Percentiles rank a stretch among this genome's conserved stretches.
Conservation (phyloP, 2,113 vertebrate species). For the Aegithalos caudatus region DNA sequence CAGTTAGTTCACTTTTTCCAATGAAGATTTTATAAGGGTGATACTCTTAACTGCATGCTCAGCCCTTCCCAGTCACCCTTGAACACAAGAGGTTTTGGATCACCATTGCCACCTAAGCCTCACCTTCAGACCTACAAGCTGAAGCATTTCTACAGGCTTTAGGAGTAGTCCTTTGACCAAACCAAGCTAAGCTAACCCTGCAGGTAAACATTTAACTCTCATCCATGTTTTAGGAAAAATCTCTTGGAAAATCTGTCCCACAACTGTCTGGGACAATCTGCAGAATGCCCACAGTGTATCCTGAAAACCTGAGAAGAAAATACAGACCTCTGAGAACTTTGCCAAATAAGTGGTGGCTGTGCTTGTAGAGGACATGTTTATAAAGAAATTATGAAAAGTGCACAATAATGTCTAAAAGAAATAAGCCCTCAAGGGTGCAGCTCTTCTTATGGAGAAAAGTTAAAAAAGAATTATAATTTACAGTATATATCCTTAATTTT, state of each 20-base stretch:
- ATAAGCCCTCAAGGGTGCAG: background rate
- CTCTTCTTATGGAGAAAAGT: background rate
- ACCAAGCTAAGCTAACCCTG: background rate
- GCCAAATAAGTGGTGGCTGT: background rate
- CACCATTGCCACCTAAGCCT: background rate
- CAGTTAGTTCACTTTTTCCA: background rate
- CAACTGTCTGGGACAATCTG: background rate
- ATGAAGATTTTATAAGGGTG: background rate
- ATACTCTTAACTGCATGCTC: background rate
- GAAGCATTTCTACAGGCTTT: background rate
- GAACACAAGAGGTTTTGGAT: background rate
- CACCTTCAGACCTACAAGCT: background rate
- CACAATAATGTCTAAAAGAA: background rate
- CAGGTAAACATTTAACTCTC: background rate
- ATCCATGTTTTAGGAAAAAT: background rate
- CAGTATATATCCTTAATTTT: background rate
- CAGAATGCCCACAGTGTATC: background rate
- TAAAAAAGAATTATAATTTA: background rate
- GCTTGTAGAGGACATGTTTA: background rate
- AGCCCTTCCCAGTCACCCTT: background rate
- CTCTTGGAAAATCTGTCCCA: background rate
- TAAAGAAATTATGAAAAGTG: conserved; percentile 7
- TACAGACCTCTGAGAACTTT: background rate
- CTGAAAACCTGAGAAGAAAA: background rate
- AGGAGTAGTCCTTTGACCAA: background rate